A percentile compares a stretch with the other conserved stretches of the same genome.
These are phyloP conservation scores for Pterostichus madidus DNA, from an alignment of 2,888 invertebrate species.

Conservation along the genomic window DNA sequence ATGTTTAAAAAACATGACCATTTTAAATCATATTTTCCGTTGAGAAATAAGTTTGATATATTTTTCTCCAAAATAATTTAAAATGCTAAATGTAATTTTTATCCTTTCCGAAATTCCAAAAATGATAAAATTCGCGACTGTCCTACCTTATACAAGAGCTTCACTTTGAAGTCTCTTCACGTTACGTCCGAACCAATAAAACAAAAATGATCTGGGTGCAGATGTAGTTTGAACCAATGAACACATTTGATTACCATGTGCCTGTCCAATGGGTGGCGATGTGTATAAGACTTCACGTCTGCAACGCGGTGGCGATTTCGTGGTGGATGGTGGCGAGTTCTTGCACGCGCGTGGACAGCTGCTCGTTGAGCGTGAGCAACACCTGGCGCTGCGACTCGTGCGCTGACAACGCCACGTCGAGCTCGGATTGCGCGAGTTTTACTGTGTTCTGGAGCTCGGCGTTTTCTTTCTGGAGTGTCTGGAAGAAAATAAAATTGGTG, in stretches of 20 bases:
- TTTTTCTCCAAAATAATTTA: too few species aligned
- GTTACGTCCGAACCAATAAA: background rate
- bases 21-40: too few species aligned
- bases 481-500: conserved; percentile 8
- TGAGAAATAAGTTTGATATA: too few species aligned
- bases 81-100: too few species aligned
- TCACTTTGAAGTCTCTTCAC: too few species aligned
- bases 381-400: conserved; percentile 91
- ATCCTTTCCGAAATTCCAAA: too few species aligned
- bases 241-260: conserved; percentile 64
- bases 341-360: conserved; percentile 89
- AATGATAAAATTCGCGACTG: too few species aligned
- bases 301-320: conserved; percentile 89
- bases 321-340: conserved; percentile 90
- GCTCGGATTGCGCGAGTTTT: conserved; percentile 88
- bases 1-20: too few species aligned
- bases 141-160: too few species aligned
- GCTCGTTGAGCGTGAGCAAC: conserved; percentile 89
- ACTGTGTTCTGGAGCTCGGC: conserved; percentile 84
- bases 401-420: conserved; percentile 88
- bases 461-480: conserved; percentile 83
- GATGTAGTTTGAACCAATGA: conserved; percentile 41
- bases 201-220: conserved; percentile 52
- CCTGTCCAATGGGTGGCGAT: conserved; percentile 21
- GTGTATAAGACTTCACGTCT: conserved; percentile 81